These are phyloP conservation scores for Megalonaias nervosa DNA, from an alignment of 1,140 invertebrate genomes.

Conservation along the genomic window DNA sequence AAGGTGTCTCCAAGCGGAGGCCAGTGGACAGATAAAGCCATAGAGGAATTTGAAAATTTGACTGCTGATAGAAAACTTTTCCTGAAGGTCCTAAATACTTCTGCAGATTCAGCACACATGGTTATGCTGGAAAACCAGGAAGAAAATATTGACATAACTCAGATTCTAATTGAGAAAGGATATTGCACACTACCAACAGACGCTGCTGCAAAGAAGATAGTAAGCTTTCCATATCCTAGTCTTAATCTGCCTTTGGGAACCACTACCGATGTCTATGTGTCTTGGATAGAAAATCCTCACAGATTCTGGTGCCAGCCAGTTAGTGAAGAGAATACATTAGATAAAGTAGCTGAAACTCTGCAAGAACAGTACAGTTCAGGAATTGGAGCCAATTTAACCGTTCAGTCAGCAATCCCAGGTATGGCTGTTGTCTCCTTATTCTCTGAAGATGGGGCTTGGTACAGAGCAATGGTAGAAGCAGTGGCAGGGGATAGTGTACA, in stretches of 20 bases:
- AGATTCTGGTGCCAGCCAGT: slow-evolving; percentile 73
- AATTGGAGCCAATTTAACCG: slow-evolving; percentile 1
- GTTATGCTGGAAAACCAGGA: slow-evolving; percentile 43
- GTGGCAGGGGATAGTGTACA: slow-evolving; percentile 49
- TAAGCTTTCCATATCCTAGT: slow-evolving; percentile 34
- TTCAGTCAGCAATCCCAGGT: slow-evolving; percentile 2
- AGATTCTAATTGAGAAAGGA: slow-evolving; percentile 41
- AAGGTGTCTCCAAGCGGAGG: slow-evolving; percentile 25
- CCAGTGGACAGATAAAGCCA: slow-evolving; percentile 44
- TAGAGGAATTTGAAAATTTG: slow-evolving; percentile 50
- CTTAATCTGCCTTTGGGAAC: slow-evolving; percentile 7
- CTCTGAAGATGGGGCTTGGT: slow-evolving; percentile 81
- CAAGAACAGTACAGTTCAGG: slow-evolving; percentile 51
- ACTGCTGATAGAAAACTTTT: slow-evolving; percentile 48
- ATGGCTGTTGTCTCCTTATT: slow-evolving; percentile 73
- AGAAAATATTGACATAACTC: slow-evolving; percentile 41
- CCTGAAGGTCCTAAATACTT: slow-evolving; percentile 30
- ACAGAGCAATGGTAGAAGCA: slow-evolving; percentile 77
- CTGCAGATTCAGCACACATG: slow-evolving; percentile 21
- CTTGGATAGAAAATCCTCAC: slow-evolving; percentile 66
- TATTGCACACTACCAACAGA: slow-evolving; percentile 11
- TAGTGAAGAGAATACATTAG: slow-evolving; percentile 66
- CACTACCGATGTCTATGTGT: slow-evolving; percentile 49
- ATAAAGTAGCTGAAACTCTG: slow-evolving; percentile 70
- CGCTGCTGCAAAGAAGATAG: neutral